phyloP scores from a whole-genome alignment of 2,888 invertebrate species.

The Orchesellides sinensis region DNA sequence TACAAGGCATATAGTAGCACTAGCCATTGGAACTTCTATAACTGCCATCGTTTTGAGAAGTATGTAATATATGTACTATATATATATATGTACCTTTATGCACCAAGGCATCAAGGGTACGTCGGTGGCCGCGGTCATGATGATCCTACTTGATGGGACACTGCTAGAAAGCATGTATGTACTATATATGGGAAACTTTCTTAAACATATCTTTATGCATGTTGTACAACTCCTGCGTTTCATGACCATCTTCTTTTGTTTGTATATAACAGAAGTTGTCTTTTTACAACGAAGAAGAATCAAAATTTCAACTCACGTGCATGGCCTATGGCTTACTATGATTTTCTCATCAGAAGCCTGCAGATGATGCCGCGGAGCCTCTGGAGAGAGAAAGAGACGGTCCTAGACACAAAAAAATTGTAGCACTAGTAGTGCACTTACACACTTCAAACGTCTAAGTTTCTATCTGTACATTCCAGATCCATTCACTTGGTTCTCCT shows the following conservation, averaged over 20 bases:
- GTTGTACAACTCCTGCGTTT: constrained; percentile 36
- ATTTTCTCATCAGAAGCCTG: constrained; percentile 72
- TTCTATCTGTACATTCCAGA: too few relatives aligned
- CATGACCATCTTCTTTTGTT: constrained; percentile 37
- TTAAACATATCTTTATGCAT: constrained; percentile 29
- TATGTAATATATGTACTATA: background rate
- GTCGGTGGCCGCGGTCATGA: too few relatives aligned
- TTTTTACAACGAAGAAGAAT: constrained; percentile 37
- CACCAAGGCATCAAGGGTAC: too few relatives aligned
- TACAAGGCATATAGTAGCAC: background rate
- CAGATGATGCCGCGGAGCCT: constrained; percentile 70
- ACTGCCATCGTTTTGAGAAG: background rate
- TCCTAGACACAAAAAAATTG: constrained; percentile 47
- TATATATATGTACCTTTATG: background rate
- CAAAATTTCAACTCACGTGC: constrained; percentile 70
- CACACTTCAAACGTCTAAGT: constrained; percentile 48
- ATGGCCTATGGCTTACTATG: constrained; percentile 71
- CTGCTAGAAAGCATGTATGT: background rate
- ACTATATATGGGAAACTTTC: too few relatives aligned
- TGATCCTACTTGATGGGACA: too few relatives aligned
- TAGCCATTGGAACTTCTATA: background rate
- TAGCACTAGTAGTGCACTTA: constrained; percentile 45
- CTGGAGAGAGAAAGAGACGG: constrained; percentile 56
- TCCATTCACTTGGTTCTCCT: background rate
- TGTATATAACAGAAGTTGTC: constrained; percentile 17